Conservation (phyloP, 2,888 invertebrate genomes). For the Synergus umbraculus region DNA sequence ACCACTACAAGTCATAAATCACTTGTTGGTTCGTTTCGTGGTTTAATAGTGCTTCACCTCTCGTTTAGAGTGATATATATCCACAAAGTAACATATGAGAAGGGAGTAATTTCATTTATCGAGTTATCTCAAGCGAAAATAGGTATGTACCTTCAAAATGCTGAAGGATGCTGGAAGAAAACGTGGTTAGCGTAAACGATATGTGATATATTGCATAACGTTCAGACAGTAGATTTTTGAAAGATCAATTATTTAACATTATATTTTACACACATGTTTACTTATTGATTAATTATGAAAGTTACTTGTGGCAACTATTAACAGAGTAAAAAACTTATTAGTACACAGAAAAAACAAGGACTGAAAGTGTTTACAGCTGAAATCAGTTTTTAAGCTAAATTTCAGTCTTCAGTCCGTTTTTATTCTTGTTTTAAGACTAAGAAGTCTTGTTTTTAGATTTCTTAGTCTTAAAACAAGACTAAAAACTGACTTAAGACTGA, state of each 20-base stretch:
- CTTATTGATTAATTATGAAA: background rate
- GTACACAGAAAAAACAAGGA: no score
- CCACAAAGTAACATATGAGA: conserved; percentile 44
- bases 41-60: conserved; percentile 37
- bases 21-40: conserved; percentile 10
- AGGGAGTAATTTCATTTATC: conserved; percentile 47
- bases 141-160: conserved; percentile 30
- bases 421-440: no score
- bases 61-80: conserved; percentile 48
- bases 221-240: background rate
- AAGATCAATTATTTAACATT: no score
- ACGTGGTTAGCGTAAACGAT: background rate
- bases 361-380: no score
- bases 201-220: background rate
- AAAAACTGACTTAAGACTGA: no score
- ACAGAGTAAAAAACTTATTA: background rate
- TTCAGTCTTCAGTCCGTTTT: no score
- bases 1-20: conserved; percentile 49
- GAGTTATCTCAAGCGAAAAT: conserved; percentile 26
- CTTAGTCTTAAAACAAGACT: no score
- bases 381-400: no score
- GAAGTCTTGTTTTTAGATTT: no score
- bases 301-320: background rate
- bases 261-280: background rate
- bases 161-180: background rate